Percentiles rank a stretch among this genome's conserved stretches.
Conservation (phyloP, 2,113 vertebrate species). For the Ancistrus triradiatus region DNA sequence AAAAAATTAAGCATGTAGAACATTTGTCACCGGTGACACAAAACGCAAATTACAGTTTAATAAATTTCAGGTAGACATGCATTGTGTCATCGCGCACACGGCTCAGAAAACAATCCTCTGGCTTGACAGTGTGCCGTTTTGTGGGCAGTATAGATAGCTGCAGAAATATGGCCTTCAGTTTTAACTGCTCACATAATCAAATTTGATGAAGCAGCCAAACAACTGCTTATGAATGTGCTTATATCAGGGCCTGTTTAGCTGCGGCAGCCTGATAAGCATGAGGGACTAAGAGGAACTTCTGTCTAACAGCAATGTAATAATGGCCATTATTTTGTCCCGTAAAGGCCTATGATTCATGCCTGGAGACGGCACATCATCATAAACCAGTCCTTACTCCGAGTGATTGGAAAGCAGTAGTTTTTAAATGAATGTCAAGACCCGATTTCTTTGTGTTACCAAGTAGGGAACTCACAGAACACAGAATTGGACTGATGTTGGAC, state of each 20-base stretch:
- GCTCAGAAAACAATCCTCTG: neutral
- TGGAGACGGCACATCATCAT: conserved; percentile 40
- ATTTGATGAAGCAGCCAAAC: conserved; percentile 43
- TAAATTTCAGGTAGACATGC: neutral
- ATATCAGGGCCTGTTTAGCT: conserved; percentile 37
- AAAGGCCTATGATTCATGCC: conserved; percentile 47
- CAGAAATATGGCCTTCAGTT: conserved; percentile 36
- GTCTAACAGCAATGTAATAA: conserved; percentile 41
- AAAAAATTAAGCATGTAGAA: neutral
- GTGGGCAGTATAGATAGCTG: conserved; percentile 34
- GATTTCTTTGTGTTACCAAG: conserved; percentile 29
- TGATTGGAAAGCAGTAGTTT: conserved; percentile 52
- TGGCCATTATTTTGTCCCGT: conserved; percentile 44
- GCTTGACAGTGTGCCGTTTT: conserved; percentile 16
- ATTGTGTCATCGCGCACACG: neutral
- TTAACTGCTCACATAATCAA: conserved; percentile 40
- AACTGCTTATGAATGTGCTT: conserved; percentile 37
- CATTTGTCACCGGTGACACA: conserved; percentile 5
- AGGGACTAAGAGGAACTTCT: conserved; percentile 26
- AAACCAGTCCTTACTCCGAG: conserved; percentile 45
- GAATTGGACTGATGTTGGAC: neutral
- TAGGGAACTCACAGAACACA: neutral
- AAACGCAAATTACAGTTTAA: conserved; percentile 5
- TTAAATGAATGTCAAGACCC: too few species aligned
- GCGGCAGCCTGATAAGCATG: conserved; percentile 37